These are phyloP conservation scores for Drosophila repleta DNA, from an alignment of 1,140 invertebrate genomes.

Conservation along the genomic window DNA sequence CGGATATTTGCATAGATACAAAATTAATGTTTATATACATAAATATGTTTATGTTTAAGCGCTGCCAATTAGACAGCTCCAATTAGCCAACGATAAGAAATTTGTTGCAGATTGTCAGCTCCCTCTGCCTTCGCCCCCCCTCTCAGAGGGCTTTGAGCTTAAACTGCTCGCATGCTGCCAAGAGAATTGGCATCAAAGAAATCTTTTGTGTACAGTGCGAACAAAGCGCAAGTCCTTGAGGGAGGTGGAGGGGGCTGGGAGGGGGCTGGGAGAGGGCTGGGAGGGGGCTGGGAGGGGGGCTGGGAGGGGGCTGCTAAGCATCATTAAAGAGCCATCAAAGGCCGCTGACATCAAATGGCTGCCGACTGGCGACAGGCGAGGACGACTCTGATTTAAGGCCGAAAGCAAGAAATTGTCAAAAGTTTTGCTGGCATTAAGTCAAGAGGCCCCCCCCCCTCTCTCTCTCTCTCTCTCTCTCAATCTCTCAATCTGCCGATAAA, in stretches of 20 bases:
- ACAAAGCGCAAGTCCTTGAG: background rate
- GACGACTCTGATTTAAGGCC: conserved; percentile 32
- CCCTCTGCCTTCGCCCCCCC: too few relatives aligned
- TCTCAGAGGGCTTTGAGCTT: background rate
- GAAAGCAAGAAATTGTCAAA: conserved; percentile 25
- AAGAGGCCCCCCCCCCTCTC: too few relatives aligned
- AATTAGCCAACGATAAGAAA: too few relatives aligned
- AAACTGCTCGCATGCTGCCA: background rate
- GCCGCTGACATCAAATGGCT: conserved; percentile 21
- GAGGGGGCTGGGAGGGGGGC: too few relatives aligned
- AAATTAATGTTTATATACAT: too few relatives aligned
- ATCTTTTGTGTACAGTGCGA: background rate
- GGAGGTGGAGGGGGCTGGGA: background rate
- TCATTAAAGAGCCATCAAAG: conserved; percentile 42
- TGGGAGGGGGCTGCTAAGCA: conserved; percentile 7
- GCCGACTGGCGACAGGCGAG: too few relatives aligned
- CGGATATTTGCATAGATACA: too few relatives aligned
- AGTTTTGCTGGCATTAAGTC: conserved; percentile 59
- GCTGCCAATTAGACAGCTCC: too few relatives aligned
- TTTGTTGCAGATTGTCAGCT: too few relatives aligned
- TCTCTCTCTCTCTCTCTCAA: too few relatives aligned
- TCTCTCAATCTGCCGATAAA: conserved; percentile 67
- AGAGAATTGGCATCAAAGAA: background rate
- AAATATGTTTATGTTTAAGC: too few relatives aligned
- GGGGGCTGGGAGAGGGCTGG: background rate